Percentiles rank a stretch among this genome's conserved stretches.
These are phyloP conservation scores for Ifrita kowaldi DNA, from an alignment of 2,113 vertebrate genomes.

Conservation along the genomic window DNA sequence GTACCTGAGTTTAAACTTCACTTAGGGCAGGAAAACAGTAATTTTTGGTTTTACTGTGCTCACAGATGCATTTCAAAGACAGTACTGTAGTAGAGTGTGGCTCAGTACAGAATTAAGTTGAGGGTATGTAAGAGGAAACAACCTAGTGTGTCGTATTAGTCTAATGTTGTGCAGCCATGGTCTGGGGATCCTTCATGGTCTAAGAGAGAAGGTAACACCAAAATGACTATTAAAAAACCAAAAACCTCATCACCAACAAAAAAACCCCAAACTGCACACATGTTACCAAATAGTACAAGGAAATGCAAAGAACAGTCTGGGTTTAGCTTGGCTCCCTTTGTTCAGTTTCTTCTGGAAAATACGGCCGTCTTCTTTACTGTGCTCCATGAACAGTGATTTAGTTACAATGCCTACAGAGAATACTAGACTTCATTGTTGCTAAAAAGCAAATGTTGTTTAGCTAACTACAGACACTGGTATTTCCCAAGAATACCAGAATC, in stretches of 20 bases:
- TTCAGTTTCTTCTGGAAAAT: neutral
- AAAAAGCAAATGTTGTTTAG: neutral
- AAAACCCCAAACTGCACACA: fast-evolving
- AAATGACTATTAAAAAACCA: neutral
- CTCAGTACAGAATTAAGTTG: neutral
- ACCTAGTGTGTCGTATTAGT: neutral
- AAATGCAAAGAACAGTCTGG: neutral
- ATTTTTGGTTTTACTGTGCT: neutral
- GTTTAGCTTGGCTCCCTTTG: neutral
- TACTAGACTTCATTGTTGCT: neutral
- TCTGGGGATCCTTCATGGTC: neutral
- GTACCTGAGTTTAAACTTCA: neutral
- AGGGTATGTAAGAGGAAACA: neutral
- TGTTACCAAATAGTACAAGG: neutral
- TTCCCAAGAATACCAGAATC: neutral
- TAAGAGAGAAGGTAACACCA: neutral
- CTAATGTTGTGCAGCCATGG: neutral
- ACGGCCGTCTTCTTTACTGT: neutral
- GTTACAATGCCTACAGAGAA: neutral
- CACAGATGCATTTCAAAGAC: neutral
- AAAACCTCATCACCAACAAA: neutral
- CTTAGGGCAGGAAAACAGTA: neutral
- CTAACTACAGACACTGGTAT: neutral
- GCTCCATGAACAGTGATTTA: neutral
- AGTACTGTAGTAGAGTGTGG: neutral